Evolutionary conservation across 2,797 vertebrate species (phyloP).

Genomic region (Lepilemur ruficaudatus): DNA sequence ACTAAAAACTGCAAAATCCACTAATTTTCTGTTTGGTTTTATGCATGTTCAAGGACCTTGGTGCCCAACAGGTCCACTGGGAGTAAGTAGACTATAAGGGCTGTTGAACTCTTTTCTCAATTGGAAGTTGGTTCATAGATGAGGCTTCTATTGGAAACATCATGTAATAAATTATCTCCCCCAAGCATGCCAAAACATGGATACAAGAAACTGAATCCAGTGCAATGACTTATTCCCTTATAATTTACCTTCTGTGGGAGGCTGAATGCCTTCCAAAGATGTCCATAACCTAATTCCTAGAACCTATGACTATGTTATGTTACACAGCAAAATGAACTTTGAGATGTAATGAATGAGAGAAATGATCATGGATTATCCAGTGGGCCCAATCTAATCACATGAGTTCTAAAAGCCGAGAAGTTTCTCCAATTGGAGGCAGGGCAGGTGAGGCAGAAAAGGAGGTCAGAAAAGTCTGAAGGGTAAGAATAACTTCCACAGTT

Average conservation of each 20-base stretch:
- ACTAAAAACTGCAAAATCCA: background rate
- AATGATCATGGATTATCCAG: background rate
- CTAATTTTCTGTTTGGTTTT: background rate
- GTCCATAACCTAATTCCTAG: background rate
- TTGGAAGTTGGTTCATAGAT: background rate
- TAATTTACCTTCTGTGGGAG: background rate
- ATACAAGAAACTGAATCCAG: background rate
- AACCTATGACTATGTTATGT: background rate
- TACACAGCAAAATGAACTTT: background rate
- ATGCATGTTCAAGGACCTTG: background rate
- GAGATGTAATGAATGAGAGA: background rate
- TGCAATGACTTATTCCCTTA: background rate
- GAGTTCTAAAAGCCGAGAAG: background rate
- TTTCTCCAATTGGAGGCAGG: background rate
- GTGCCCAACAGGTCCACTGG: background rate
- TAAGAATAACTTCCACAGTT: background rate
- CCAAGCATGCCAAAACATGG: background rate
- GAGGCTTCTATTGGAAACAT: background rate
- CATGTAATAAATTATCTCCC: background rate
- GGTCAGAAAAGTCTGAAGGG: background rate
- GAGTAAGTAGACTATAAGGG: background rate
- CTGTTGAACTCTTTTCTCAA: background rate
- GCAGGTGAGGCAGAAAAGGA: background rate
- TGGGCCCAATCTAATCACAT: background rate
- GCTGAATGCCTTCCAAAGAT: background rate